Percentiles rank a stretch among this genome's conserved stretches.
Conservation (phyloP, 2,888 invertebrate genomes). For the Drosophila nigricruria region DNA sequence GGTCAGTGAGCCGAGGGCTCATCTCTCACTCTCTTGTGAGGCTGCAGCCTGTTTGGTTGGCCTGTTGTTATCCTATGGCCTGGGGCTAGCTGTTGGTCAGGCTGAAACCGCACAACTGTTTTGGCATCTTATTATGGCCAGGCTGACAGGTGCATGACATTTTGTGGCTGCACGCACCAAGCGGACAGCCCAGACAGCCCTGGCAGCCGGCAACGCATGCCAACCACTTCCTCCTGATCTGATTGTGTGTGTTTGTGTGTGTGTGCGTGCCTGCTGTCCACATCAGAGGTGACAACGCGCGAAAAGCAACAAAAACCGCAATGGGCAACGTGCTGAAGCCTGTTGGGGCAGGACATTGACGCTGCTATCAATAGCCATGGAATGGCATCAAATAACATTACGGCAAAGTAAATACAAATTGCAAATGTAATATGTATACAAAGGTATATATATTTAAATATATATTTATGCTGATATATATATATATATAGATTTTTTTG, state of each 20-base stretch:
- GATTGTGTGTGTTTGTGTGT: slow-evolving; percentile 14
- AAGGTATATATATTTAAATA: slow-evolving; percentile 15
- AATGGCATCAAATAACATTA: slow-evolving; percentile 63
- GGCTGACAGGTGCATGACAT: slow-evolving; percentile 79
- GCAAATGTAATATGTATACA: slow-evolving; percentile 46
- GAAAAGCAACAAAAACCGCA: slow-evolving; percentile 62
- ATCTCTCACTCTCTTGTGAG: background rate
- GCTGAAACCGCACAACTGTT: slow-evolving; percentile 78
- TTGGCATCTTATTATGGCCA: slow-evolving; percentile 80
- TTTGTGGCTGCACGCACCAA: slow-evolving; percentile 74
- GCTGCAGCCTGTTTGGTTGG: slow-evolving; percentile 15
- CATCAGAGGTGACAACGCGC: slow-evolving; percentile 57
- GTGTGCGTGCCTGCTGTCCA: slow-evolving; percentile 13
- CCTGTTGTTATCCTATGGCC: slow-evolving; percentile 43
- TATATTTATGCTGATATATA: slow-evolving; percentile 2
- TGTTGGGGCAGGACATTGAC: slow-evolving; percentile 9
- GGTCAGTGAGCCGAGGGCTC: slow-evolving; percentile 17
- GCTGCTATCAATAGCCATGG: slow-evolving; percentile 64
- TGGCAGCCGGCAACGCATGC: slow-evolving; percentile 53
- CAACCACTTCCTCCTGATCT: slow-evolving; percentile 6
- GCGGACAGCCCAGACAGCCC: slow-evolving; percentile 39
- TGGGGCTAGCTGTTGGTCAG: slow-evolving; percentile 46
- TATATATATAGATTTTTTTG: slow-evolving; percentile 7
- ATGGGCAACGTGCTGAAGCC: slow-evolving; percentile 34
- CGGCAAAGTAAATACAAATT: slow-evolving; percentile 59